Percentiles rank a stretch among this genome's conserved stretches.
These are phyloP conservation scores for Callocephalon fimbriatum DNA, from an alignment of 2,113 vertebrate genomes.

Conservation along the genomic window DNA sequence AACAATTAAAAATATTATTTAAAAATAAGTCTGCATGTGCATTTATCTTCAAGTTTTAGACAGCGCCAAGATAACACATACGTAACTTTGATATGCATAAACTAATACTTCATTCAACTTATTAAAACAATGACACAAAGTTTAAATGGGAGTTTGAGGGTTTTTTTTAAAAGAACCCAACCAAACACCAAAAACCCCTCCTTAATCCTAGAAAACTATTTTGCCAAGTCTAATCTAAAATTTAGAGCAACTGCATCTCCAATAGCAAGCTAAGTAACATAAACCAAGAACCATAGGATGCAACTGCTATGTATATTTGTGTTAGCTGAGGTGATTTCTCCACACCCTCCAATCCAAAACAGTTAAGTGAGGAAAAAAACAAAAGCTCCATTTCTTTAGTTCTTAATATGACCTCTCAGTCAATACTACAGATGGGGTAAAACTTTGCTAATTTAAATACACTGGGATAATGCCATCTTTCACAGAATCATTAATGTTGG, in stretches of 20 bases:
- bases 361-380: not conserved
- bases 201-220: not conserved
- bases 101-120: not conserved
- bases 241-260: not conserved
- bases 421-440: not conserved
- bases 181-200: not conserved
- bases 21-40: not conserved
- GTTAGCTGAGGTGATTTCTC: not conserved
- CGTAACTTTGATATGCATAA: not conserved
- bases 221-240: not conserved
- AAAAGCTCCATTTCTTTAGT: not conserved
- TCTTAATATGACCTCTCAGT: not conserved
- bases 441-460: not conserved
- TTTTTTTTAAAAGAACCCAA: not conserved
- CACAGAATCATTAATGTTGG: not conserved
- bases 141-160: not conserved
- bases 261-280: not conserved
- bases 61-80: not conserved
- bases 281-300: not conserved
- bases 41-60: not conserved
- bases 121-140: not conserved
- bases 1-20: not conserved
- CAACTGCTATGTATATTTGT: not conserved
- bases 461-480: not conserved
- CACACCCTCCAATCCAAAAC: not conserved